Base-by-base conservation (phyloP, 2,888 invertebrate species). In the Tenthredo notha region DNA sequence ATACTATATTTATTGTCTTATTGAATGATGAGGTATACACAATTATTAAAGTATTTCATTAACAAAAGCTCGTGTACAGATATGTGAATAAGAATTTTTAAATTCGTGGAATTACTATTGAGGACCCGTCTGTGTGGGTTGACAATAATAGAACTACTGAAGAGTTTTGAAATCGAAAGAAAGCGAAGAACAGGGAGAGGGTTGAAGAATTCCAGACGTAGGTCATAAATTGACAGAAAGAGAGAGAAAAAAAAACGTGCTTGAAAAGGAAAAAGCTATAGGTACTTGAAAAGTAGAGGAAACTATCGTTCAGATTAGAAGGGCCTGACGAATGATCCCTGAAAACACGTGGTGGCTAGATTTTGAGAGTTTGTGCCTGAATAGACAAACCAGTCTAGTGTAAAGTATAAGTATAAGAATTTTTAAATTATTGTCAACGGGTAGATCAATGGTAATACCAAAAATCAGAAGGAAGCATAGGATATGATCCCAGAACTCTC, bases 271-370 rank as follows among this genome's bases (percentile, higher is more conserved):
- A n/a, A 54, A 54, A n/a, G 54, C 54, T 1, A n/a, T 54, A 47
- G 47, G 47, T 47, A n/a, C 54, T 54, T 54, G 54, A n/a, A 54
- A n/a, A 54, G n/a, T n/a, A n/a, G 54, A 54, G n/a, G n/a, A n/a
- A 54, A 54, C 54, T 54, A 54, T n/a, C 6, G 54, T n/a, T 54
- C n/a, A n/a, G 1, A n/a, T n/a, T n/a, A 54, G 7, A 54, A 54
- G 54, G 54, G 54, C 54, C 54, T n/a, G 54, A n/a, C 54, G 54
- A n/a, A 54, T 54, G 54, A n/a, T 54, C 6, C 54, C 54, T 54
- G n/a, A n/a, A 47, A 54, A 54, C 54, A 54, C 54, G n/a, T 54
- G 54, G 54, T 54, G 54, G 54, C n/a, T 54, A n/a, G 54, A 54
- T 54, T 54, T n/a, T 1, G n/a, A 54, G 54, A n/a, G n/a, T n/a